A percentile compares a stretch with the other conserved stretches of the same genome.
phyloP scores from a whole-genome alignment of 2,888 invertebrate species.

The Meganola albula region DNA sequence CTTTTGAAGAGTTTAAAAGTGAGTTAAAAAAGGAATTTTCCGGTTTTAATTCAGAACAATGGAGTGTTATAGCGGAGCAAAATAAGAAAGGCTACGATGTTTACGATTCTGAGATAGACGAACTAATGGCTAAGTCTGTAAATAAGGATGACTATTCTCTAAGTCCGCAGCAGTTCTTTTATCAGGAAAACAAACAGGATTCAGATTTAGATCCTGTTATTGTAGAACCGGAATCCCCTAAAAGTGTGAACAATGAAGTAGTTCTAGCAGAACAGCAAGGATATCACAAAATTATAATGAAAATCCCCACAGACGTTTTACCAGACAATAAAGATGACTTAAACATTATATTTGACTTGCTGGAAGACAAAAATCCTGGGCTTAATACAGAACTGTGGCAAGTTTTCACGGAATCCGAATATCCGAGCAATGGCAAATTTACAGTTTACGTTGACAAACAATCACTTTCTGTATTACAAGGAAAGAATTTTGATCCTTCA shows the following conservation, averaged over 20 bases:
- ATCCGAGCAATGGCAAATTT: slow-evolving; percentile 51
- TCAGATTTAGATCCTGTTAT: slow-evolving; percentile 29
- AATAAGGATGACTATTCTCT: slow-evolving; percentile 11
- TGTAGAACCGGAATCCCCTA: slow-evolving; percentile 27
- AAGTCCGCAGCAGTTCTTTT: slow-evolving; percentile 11
- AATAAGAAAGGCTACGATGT: slow-evolving; percentile 3
- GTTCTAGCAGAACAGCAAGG: slow-evolving; percentile 25
- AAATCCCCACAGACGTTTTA: slow-evolving; percentile 47
- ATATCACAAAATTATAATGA: slow-evolving; percentile 46
- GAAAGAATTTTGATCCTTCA: slow-evolving; percentile 44
- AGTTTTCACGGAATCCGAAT: slow-evolving; percentile 36
- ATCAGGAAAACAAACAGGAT: slow-evolving; percentile 10
- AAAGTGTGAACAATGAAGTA: slow-evolving; percentile 16
- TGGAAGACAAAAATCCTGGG: slow-evolving; percentile 63
- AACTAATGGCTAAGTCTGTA: not conserved
- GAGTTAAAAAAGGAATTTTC: slow-evolving; percentile 11
- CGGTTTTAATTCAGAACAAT: slow-evolving; percentile 19
- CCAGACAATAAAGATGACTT: slow-evolving; percentile 58
- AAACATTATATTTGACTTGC: slow-evolving; percentile 53
- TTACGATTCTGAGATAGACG: slow-evolving; percentile 8
- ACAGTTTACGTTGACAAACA: slow-evolving; percentile 49
- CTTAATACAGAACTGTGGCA: slow-evolving; percentile 61
- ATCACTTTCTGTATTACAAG: slow-evolving; percentile 46
- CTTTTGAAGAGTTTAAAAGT: slow-evolving; percentile 12
- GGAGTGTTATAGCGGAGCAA: slow-evolving; percentile 9